Conservation (phyloP, 2,888 invertebrate species). For the Tethea ocularis region DNA sequence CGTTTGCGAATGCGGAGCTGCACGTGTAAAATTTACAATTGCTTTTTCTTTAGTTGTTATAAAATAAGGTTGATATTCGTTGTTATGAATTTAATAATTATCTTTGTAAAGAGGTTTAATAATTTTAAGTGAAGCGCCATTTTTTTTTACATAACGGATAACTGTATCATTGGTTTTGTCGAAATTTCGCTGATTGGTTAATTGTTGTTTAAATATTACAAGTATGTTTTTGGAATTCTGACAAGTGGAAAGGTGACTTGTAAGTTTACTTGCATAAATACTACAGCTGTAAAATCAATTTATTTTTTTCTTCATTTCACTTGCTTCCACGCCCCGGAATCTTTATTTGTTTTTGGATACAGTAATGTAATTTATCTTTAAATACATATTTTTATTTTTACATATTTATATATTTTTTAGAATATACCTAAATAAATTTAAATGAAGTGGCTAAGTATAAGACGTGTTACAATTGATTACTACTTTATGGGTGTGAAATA, state of each 20-base stretch:
- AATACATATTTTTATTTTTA: too few relatives aligned
- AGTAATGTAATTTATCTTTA: neutral
- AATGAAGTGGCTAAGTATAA: too few relatives aligned
- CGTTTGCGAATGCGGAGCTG: slow-evolving; percentile 54
- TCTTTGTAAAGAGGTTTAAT: slow-evolving; percentile 35
- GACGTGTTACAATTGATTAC: too few relatives aligned
- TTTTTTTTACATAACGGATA: slow-evolving; percentile 54
- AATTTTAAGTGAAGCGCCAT: slow-evolving; percentile 58
- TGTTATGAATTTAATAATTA: neutral
- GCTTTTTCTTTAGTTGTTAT: slow-evolving; percentile 24
- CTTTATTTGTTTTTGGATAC: too few relatives aligned
- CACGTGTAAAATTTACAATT: slow-evolving; percentile 17
- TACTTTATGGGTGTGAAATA: too few relatives aligned
- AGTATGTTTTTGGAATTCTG: slow-evolving; percentile 49
- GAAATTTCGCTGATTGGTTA: slow-evolving; percentile 75
- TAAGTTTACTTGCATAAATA: slow-evolving; percentile 13
- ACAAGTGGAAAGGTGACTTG: slow-evolving; percentile 41
- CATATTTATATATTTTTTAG: too few relatives aligned
- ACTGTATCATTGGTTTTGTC: slow-evolving; percentile 74
- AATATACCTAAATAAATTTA: too few relatives aligned
- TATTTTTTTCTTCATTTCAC: neutral
- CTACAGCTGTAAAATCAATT: slow-evolving; percentile 8
- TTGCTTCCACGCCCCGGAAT: neutral
- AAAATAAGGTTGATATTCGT: slow-evolving; percentile 18
- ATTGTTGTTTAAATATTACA: slow-evolving; percentile 64